phyloP scores from a whole-genome alignment of 2,888 invertebrate genomes.

The Eurytoma adleriae region DNA sequence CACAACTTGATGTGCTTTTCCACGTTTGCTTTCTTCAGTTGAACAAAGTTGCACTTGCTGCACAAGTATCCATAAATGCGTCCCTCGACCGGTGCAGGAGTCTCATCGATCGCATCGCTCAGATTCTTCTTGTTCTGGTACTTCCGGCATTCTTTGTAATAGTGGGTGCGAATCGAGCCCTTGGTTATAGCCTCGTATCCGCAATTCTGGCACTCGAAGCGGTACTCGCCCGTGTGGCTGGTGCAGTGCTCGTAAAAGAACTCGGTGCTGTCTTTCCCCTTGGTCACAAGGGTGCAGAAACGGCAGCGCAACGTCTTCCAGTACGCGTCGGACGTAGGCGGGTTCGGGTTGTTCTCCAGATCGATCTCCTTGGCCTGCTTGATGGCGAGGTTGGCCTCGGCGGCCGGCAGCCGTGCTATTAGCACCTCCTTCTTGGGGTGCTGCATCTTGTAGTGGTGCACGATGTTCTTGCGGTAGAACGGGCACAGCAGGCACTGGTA shows the following conservation, averaged over 20 bases:
- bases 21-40: constrained; percentile 80
- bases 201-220: constrained; percentile 82
- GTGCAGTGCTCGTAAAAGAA: constrained; percentile 85
- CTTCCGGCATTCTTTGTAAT: constrained; percentile 69
- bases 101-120: constrained; percentile 62
- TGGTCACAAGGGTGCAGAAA: constrained; percentile 68
- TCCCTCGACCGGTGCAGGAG: constrained; percentile 65
- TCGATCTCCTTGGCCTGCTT: constrained; percentile 77
- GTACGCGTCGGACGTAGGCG: constrained; percentile 21
- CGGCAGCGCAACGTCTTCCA: constrained; percentile 66
- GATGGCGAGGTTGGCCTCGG: constrained; percentile 78
- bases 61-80: constrained; percentile 81
- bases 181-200: constrained; percentile 71
- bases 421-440: constrained; percentile 83
- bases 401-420: constrained; percentile 79
- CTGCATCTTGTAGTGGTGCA: constrained; percentile 81
- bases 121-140: constrained; percentile 56
- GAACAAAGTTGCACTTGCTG: constrained; percentile 85
- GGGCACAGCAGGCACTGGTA: constrained; percentile 81
- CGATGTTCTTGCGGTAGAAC: constrained; percentile 80
- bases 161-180: constrained; percentile 70
- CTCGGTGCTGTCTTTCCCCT: constrained; percentile 64
- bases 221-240: constrained; percentile 88
- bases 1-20: constrained; percentile 81
- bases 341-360: constrained; percentile 64